These are phyloP conservation scores for Albula glossodonta DNA, from an alignment of 2,113 vertebrate species.

Conservation along the genomic window DNA sequence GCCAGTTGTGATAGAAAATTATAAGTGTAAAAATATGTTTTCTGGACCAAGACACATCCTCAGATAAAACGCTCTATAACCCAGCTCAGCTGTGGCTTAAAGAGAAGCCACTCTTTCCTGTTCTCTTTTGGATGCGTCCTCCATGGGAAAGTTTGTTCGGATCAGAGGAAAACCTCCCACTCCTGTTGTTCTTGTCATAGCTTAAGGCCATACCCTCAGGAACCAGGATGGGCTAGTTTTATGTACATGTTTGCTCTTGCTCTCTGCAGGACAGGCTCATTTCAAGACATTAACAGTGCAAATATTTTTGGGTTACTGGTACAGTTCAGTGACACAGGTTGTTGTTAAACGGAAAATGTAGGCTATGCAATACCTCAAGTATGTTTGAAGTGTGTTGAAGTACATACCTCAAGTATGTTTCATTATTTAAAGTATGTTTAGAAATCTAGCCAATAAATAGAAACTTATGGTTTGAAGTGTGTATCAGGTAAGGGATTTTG, in stretches of 20 bases:
- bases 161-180: neutral
- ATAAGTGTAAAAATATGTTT: neutral
- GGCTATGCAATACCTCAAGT: neutral
- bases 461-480: too few species aligned
- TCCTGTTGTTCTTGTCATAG: constrained; percentile 13
- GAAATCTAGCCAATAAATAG: too few species aligned
- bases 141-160: constrained; percentile 3
- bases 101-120: neutral
- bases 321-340: neutral
- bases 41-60: neutral
- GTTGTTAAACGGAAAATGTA: too few species aligned
- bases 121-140: neutral
- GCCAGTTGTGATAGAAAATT: neutral
- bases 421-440: too few species aligned
- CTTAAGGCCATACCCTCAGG: too few species aligned
- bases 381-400: too few species aligned
- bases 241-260: neutral
- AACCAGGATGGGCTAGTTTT: neutral
- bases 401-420: too few species aligned
- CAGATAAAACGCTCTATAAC: neutral
- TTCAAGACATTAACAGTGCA: neutral
- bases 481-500: too few species aligned
- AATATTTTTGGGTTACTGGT: neutral
- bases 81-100: neutral
- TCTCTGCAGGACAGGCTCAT: neutral